Conservation (phyloP, 2,888 invertebrate species). For the Hemicrepidius hirtus region DNA sequence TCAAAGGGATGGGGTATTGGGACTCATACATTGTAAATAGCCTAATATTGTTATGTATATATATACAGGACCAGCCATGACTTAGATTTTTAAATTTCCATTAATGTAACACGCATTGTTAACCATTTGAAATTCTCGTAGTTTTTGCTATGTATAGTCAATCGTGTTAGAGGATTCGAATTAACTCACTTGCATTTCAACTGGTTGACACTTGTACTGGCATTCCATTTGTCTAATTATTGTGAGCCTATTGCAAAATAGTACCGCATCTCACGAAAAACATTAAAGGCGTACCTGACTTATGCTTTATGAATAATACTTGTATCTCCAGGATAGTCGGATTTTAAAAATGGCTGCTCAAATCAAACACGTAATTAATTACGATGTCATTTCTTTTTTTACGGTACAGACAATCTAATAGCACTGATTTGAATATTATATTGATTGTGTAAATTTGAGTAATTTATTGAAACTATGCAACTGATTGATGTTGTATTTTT, state of each 20-base stretch:
- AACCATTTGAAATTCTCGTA: conserved; percentile 46
- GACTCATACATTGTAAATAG: conserved; percentile 66
- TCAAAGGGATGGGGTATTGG: conserved; percentile 56
- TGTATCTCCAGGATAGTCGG: conserved; percentile 54
- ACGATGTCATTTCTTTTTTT: conserved; percentile 55
- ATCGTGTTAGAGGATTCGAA: conserved; percentile 5
- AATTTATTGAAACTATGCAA: conserved; percentile 59
- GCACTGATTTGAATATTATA: conserved; percentile 64
- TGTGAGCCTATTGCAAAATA: conserved; percentile 29
- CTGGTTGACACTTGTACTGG: conserved; percentile 38
- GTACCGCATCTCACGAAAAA: conserved; percentile 55
- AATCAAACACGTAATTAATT: conserved; percentile 60
- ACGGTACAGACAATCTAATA: conserved; percentile 56
- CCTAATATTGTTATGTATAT: conserved; percentile 61
- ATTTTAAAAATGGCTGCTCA: conserved; percentile 58
- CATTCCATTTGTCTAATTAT: conserved; percentile 23
- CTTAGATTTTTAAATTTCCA: conserved; percentile 57
- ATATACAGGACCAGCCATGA: conserved; percentile 67
- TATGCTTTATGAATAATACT: conserved; percentile 68
- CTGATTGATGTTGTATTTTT: conserved; percentile 57
- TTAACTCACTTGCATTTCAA: conserved; percentile 28
- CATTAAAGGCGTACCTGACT: conserved; percentile 70
- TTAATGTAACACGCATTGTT: conserved; percentile 45
- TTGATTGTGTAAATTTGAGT: conserved; percentile 59
- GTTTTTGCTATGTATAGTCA: not conserved